Percentiles rank a stretch among this genome's conserved stretches.
These are phyloP conservation scores for Drosophila mauritiana DNA, from an alignment of 1,140 invertebrate species.

Conservation along the genomic window DNA sequence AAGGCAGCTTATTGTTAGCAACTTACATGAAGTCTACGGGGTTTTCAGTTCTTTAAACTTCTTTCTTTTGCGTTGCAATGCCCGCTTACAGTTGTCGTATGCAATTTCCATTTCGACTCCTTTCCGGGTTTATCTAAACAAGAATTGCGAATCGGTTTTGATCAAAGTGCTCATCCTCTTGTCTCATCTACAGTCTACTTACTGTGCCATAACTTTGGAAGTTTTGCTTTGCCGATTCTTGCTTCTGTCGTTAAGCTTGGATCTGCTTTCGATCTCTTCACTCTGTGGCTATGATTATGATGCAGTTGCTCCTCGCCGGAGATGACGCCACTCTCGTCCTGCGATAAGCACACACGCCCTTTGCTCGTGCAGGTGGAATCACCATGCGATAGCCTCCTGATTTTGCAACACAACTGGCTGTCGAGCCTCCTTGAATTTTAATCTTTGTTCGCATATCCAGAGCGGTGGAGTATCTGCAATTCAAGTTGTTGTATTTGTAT, in stretches of 20 bases:
- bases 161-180: too few species aligned
- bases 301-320: neutral
- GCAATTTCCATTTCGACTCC: neutral
- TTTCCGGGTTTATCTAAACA: neutral
- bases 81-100: neutral
- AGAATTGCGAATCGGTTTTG: too few species aligned
- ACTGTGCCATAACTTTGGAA: neutral
- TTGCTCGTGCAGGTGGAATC: too few species aligned
- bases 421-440: neutral
- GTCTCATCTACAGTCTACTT: neutral
- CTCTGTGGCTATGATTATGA: neutral
- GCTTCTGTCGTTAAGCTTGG: neutral
- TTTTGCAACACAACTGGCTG: too few species aligned
- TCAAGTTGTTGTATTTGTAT: too few species aligned
- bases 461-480: too few species aligned
- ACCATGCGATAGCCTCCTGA: too few species aligned
- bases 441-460: too few species aligned
- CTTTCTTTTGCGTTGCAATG: conserved; percentile 3
- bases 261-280: neutral
- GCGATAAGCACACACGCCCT: too few species aligned
- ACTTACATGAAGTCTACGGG: neutral
- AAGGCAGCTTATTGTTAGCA: too few species aligned
- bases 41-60: neutral
- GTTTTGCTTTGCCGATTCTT: neutral
- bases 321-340: neutral